A percentile compares a stretch with the other conserved stretches of the same genome.
Conservation (phyloP, 2,888 invertebrate species). For the Eutolmus rufibarbis region DNA sequence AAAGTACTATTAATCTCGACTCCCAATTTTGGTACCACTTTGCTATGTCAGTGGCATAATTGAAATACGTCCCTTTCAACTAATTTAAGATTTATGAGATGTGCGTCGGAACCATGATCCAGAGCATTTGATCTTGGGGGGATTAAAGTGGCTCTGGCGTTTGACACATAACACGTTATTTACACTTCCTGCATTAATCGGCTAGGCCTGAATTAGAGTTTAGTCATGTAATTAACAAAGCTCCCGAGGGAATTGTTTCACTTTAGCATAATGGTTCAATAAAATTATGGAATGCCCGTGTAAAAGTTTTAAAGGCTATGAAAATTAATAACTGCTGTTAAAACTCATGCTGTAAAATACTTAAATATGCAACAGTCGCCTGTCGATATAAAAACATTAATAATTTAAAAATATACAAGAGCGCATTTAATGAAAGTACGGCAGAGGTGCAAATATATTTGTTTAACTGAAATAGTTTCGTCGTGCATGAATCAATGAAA, state of each 20-base stretch:
- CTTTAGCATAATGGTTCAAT: neutral
- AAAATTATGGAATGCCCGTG: neutral
- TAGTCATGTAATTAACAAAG: neutral
- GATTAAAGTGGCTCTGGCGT: neutral
- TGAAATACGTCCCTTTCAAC: neutral
- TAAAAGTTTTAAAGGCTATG: neutral
- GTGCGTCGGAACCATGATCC: neutral
- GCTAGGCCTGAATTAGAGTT: neutral
- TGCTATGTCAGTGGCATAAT: neutral
- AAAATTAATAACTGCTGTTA: neutral
- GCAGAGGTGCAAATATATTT: neutral
- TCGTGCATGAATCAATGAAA: neutral
- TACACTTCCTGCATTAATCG: neutral
- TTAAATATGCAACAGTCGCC: neutral
- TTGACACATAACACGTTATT: neutral
- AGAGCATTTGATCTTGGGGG: neutral
- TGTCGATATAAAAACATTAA: neutral
- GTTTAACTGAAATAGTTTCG: neutral
- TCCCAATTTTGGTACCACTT: neutral
- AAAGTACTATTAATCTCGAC: conserved; percentile 6
- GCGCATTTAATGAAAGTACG: neutral
- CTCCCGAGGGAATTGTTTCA: neutral
- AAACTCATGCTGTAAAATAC: neutral
- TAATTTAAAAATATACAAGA: neutral
- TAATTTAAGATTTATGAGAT: neutral